Percentiles rank a stretch among this genome's conserved stretches.
Evolutionary conservation across 2,888 invertebrate species (phyloP).

Genomic region (Sphaerophoria rueppellii): DNA sequence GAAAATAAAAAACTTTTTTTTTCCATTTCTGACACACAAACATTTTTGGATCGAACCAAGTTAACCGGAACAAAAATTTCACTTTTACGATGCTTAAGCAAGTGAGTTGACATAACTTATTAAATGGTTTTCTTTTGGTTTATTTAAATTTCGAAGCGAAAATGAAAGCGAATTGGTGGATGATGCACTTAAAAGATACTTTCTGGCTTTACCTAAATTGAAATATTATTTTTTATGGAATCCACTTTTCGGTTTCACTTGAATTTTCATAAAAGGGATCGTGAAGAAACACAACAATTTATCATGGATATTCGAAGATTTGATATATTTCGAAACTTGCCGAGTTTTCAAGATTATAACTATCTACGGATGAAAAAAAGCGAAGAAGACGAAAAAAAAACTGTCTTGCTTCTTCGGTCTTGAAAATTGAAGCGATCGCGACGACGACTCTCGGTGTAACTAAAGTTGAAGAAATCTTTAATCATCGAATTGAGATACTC

Average conservation of each 20-base stretch:
- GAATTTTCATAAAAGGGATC: too few relatives aligned
- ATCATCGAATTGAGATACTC: slow-evolving; percentile 54
- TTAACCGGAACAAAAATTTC: slow-evolving; percentile 60
- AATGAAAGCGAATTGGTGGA: slow-evolving; percentile 59
- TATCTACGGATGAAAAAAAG: slow-evolving; percentile 8
- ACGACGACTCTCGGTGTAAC: slow-evolving; percentile 70
- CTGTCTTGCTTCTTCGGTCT: slow-evolving; percentile 46
- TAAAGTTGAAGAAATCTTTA: slow-evolving; percentile 67
- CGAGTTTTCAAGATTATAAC: slow-evolving; percentile 16
- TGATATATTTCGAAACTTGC: not conserved
- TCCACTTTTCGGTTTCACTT: slow-evolving; percentile 4
- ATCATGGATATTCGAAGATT: not conserved
- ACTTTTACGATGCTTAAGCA: slow-evolving; percentile 50
- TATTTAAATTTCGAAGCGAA: slow-evolving; percentile 51
- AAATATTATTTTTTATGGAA: slow-evolving; percentile 2
- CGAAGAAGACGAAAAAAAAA: slow-evolving; percentile 5
- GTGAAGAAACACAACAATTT: not conserved
- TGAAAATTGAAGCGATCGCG: slow-evolving; percentile 69
- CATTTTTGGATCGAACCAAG: not conserved
- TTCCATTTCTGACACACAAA: slow-evolving; percentile 8
- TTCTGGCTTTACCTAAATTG: slow-evolving; percentile 41
- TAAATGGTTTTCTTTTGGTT: slow-evolving; percentile 15
- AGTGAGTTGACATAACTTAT: slow-evolving; percentile 53
- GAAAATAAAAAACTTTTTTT: not conserved
- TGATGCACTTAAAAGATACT: slow-evolving; percentile 21